Conservation (phyloP, 92 coral and sea anemone species). For the Parazoanthus atlanticus region DNA sequence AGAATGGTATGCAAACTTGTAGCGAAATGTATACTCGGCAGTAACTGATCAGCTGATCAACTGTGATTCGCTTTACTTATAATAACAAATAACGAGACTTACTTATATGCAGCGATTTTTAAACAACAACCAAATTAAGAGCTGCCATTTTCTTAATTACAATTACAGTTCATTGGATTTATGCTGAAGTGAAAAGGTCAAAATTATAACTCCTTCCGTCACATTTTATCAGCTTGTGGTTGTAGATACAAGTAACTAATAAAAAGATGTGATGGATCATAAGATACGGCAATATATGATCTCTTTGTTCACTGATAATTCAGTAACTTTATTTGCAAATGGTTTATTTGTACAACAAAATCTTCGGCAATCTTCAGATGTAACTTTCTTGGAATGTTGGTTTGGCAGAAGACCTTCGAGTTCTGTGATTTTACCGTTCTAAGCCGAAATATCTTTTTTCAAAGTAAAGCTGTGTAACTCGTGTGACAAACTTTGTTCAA, state of each 20-base stretch:
- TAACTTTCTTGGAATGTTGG: background rate
- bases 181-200: slow-evolving; percentile 18
- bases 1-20: background rate
- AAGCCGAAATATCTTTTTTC: too few species aligned
- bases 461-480: too few species aligned
- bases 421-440: background rate
- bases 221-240: slow-evolving; percentile 11
- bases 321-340: background rate
- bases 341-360: background rate
- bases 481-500: too few species aligned
- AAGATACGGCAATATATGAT: background rate
- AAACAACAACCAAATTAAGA: slow-evolving; percentile 15
- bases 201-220: slow-evolving; percentile 14
- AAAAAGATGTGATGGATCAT: background rate
- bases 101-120: background rate
- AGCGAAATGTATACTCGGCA: background rate
- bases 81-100: background rate
- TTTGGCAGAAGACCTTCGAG: background rate
- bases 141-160: background rate
- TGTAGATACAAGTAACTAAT: background rate
- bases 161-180: slow-evolving; percentile 3
- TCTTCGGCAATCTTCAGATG: background rate
- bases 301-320: background rate
- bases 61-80: background rate
- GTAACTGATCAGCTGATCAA: background rate